Conservation (phyloP, 1,140 invertebrate genomes). For the Dysdera silvatica region DNA sequence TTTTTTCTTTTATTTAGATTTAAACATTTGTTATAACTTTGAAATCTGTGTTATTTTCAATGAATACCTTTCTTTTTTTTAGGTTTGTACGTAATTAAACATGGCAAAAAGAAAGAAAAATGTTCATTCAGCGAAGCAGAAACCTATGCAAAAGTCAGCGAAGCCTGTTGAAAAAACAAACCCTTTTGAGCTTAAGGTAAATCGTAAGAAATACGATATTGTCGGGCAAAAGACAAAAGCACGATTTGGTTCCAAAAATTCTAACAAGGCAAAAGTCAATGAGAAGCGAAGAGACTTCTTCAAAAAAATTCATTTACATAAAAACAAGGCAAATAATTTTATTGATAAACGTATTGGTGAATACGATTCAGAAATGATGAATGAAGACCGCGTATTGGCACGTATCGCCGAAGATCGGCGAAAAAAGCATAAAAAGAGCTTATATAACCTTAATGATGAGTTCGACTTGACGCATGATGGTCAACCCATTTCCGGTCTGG, state of each 20-base stretch:
- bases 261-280: neutral
- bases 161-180: constrained; percentile 54
- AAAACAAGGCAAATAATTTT: constrained; percentile 70
- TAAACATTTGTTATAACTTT: too few species aligned
- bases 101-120: too few species aligned
- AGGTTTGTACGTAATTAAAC: too few species aligned
- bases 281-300: constrained; percentile 69
- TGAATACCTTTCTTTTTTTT: too few species aligned
- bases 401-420: constrained; percentile 69
- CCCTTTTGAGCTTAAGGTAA: constrained; percentile 72
- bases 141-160: neutral
- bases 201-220: constrained; percentile 75
- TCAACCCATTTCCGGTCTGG: constrained; percentile 76
- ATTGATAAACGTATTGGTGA: constrained; percentile 76
- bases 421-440: constrained; percentile 57
- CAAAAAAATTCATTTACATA: constrained; percentile 67
- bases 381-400: constrained; percentile 75
- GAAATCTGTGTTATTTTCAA: too few species aligned
- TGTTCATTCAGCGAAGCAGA: too few species aligned
- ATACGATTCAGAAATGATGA: constrained; percentile 57
- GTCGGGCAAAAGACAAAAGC: constrained; percentile 61
- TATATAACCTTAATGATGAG: constrained; percentile 79
- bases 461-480: constrained; percentile 75
- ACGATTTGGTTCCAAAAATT: constrained; percentile 69
- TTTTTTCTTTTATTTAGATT: too few species aligned